Conservation (phyloP, 1,140 invertebrate species). For the Lamellibrachia luymesi region DNA sequence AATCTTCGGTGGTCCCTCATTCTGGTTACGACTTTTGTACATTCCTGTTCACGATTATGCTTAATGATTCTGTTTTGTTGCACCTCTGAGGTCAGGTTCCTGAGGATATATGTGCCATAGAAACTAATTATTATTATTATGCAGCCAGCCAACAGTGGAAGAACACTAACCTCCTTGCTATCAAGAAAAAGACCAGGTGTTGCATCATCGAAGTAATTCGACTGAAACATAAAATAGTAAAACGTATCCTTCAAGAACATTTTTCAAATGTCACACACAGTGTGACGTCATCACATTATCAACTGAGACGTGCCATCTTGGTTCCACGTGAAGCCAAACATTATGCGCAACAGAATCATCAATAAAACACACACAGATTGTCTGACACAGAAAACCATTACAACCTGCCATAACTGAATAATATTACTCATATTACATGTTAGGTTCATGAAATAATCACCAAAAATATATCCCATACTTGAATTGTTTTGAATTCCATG, state of each 20-base stretch:
- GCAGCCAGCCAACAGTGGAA: not conserved
- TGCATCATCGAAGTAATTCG: slow-evolving; percentile 48
- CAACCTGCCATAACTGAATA: not conserved
- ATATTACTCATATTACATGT: not conserved
- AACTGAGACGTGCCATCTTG: too few relatives aligned
- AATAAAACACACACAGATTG: not conserved
- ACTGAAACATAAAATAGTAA: slow-evolving; percentile 37
- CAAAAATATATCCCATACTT: too few relatives aligned
- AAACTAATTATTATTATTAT: too few relatives aligned
- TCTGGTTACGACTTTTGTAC: too few relatives aligned
- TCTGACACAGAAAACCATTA: not conserved
- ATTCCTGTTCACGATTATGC: too few relatives aligned
- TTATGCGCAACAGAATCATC: not conserved
- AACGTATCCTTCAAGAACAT: not conserved
- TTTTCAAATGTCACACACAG: too few relatives aligned
- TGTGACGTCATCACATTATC: not conserved
- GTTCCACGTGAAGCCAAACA: not conserved
- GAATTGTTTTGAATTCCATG: too few relatives aligned
- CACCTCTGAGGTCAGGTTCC: too few relatives aligned
- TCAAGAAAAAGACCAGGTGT: not conserved
- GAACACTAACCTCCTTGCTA: slow-evolving; percentile 12
- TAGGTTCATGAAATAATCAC: too few relatives aligned
- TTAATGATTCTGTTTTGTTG: too few relatives aligned
- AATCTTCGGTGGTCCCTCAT: too few relatives aligned
- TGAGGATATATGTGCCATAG: too few relatives aligned